These are phyloP conservation scores for Rhopalosiphum maidis DNA, from an alignment of 1,140 invertebrate species.

Conservation along the genomic window DNA sequence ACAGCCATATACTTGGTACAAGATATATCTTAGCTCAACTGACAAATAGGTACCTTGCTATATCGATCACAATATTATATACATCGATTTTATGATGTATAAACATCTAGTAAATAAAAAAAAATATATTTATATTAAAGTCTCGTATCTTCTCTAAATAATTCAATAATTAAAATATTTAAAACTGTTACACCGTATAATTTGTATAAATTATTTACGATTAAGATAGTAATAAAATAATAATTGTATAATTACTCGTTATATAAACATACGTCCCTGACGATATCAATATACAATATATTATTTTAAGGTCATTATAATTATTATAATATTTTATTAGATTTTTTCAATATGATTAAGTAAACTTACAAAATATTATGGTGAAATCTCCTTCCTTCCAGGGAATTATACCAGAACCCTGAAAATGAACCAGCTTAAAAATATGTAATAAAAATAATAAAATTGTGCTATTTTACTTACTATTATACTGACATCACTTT, in stretches of 20 bases:
- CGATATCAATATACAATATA: not conserved
- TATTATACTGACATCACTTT: not conserved
- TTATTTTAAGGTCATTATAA: constrained; percentile 11
- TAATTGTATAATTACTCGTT: not conserved
- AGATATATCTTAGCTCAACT: no score
- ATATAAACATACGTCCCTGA: not conserved
- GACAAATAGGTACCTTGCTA: not conserved
- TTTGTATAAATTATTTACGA: not conserved
- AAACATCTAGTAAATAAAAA: not conserved
- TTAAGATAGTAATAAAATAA: not conserved
- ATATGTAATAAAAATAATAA: not conserved
- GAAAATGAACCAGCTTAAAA: not conserved
- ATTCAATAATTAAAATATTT: not conserved
- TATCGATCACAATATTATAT: not conserved
- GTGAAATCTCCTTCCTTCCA: constrained; percentile 30
- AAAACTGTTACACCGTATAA: not conserved
- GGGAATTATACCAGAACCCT: constrained; percentile 24
- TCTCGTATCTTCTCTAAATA: not conserved
- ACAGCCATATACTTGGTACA: not conserved
- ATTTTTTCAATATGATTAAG: not conserved
- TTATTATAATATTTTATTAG: not conserved
- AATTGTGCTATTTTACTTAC: constrained; percentile 10
- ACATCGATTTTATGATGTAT: not conserved
- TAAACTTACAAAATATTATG: constrained; percentile 37
- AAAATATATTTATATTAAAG: not conserved